Conservation (phyloP, 2,888 invertebrate species). For the Ceramica pisi region DNA sequence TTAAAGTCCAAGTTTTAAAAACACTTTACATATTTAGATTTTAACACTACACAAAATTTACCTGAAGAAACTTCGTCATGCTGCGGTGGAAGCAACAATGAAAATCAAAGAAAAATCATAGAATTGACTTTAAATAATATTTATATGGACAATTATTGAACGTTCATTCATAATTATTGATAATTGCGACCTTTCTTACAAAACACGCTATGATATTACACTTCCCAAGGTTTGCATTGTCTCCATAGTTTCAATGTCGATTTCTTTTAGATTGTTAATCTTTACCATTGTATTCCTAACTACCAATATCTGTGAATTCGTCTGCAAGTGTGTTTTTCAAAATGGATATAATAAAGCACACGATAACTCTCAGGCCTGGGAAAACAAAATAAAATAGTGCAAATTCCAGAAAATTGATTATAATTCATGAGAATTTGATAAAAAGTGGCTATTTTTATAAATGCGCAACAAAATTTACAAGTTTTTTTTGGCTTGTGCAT, state of each 20-base stretch:
- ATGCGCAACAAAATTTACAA: too few species aligned
- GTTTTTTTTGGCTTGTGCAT: too few species aligned
- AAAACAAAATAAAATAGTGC: background rate
- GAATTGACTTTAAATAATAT: slow-evolving; percentile 49
- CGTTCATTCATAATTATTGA: slow-evolving; percentile 39
- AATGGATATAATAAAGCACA: background rate
- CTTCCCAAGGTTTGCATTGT: slow-evolving; percentile 63
- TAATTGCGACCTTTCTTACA: slow-evolving; percentile 48
- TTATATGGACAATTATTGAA: slow-evolving; percentile 43
- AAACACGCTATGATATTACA: slow-evolving; percentile 56
- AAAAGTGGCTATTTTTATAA: too few species aligned
- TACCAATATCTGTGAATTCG: background rate
- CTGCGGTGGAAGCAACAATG: slow-evolving; percentile 45
- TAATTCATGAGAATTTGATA: background rate
- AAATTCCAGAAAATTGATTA: background rate
- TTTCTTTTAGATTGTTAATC: slow-evolving; percentile 29
- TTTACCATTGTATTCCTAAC: slow-evolving; percentile 4
- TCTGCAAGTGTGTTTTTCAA: background rate
- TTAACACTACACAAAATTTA: slow-evolving; percentile 42
- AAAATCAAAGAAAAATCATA: slow-evolving; percentile 60
- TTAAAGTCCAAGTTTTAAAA: slow-evolving; percentile 3
- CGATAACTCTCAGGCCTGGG: background rate
- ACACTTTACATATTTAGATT: background rate
- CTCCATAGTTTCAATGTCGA: slow-evolving; percentile 53
- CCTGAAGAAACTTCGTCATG: slow-evolving; percentile 66